Evolutionary conservation across 2,888 invertebrate genomes (phyloP).

Genomic region (Beris morrisii): DNA sequence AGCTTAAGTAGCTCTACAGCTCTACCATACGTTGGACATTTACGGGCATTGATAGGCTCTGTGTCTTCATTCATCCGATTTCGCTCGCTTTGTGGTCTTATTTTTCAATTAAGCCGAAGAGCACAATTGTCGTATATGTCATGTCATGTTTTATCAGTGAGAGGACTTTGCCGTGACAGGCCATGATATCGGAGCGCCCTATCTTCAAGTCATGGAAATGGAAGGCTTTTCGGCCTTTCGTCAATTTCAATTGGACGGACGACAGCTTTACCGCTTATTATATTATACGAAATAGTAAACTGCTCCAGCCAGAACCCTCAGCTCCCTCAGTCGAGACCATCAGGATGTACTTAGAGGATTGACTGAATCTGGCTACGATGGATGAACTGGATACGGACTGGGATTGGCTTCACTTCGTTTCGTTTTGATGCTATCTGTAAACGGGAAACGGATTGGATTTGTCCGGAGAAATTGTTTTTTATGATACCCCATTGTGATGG

Average conservation of each 20-base stretch:
- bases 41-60: constrained; percentile 9
- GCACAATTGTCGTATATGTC: constrained; percentile 38
- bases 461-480: constrained; percentile 16
- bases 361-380: constrained; percentile 15
- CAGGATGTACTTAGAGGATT: constrained; percentile 23
- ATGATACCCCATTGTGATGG: constrained; percentile 27
- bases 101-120: constrained; percentile 39
- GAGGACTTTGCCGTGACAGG: constrained; percentile 33
- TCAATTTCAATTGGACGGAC: constrained; percentile 34
- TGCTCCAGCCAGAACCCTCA: constrained; percentile 2
- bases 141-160: constrained; percentile 36
- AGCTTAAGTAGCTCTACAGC: too few species aligned
- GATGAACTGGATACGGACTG: constrained; percentile 3
- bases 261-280: constrained; percentile 17
- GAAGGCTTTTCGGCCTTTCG: constrained; percentile 31
- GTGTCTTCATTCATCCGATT: constrained; percentile 23
- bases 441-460: constrained; percentile 25
- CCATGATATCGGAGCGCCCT: constrained; percentile 18
- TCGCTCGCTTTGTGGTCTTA: constrained; percentile 30
- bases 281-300: constrained; percentile 8
- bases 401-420: neutral
- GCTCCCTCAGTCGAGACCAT: neutral
- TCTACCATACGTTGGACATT: constrained; percentile 12
- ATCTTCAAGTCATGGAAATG: constrained; percentile 25
- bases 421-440: constrained; percentile 1